These are phyloP conservation scores for Watsonalla cultraria DNA, from an alignment of 2,888 invertebrate genomes.

Conservation along the genomic window DNA sequence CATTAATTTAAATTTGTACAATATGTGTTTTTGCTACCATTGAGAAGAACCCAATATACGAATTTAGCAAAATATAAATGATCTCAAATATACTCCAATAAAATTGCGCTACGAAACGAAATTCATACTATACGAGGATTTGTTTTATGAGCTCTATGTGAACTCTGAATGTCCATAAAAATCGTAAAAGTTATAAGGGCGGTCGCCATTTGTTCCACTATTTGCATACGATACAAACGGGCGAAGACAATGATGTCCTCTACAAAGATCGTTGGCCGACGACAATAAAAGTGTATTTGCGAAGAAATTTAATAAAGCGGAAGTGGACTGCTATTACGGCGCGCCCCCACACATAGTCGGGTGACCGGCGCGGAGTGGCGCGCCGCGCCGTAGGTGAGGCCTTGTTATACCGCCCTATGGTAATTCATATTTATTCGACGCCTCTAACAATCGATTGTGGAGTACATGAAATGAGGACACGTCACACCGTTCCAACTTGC, in stretches of 20 bases:
- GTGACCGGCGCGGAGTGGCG: conserved; percentile 10
- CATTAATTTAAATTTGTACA: too few species aligned
- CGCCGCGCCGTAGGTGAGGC: conserved; percentile 20
- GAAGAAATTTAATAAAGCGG: conserved; percentile 79
- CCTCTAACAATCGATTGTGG: conserved; percentile 22
- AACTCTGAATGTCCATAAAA: conserved; percentile 48
- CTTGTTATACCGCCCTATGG: conserved; percentile 36
- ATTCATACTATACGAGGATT: conserved; percentile 31
- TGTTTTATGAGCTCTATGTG: conserved; percentile 32
- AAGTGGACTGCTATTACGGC: conserved; percentile 69
- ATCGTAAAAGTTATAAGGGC: conserved; percentile 64
- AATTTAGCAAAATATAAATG: conserved; percentile 19
- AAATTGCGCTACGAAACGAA: conserved; percentile 26
- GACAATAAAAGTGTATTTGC: conserved; percentile 77
- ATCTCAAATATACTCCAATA: conserved; percentile 29
- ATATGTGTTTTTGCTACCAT: neutral
- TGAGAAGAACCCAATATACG: conserved; percentile 3
- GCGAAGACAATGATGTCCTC: conserved; percentile 59
- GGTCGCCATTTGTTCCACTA: conserved; percentile 61
- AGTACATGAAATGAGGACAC: conserved; percentile 8
- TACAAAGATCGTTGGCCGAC: conserved; percentile 63
- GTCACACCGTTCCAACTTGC: conserved; percentile 1
- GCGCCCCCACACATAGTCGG: conserved; percentile 41
- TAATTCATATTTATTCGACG: conserved; percentile 42
- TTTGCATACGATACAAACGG: conserved; percentile 73